Evolutionary conservation across 1,140 invertebrate species (phyloP).

Genomic region (Palaemon carinicauda): DNA sequence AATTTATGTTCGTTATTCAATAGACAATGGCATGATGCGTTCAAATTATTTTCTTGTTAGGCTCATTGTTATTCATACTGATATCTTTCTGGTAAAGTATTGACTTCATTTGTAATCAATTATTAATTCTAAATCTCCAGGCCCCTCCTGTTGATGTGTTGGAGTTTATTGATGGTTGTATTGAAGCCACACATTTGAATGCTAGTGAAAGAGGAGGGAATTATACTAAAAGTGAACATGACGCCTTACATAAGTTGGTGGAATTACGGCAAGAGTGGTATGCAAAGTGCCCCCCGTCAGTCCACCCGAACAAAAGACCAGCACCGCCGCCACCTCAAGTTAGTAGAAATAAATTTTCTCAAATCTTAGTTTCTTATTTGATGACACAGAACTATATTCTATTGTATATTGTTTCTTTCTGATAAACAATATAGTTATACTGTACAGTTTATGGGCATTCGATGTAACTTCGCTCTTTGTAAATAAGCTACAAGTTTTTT

Average conservation of each 20-base stretch:
- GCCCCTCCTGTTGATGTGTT: slow-evolving; percentile 31
- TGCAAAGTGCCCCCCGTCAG: slow-evolving; percentile 26
- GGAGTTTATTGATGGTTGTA: slow-evolving; percentile 48
- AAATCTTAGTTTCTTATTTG: too few species aligned
- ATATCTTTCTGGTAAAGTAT: too few species aligned
- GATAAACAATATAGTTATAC: too few species aligned
- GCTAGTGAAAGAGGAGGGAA: slow-evolving; percentile 47
- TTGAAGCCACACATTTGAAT: slow-evolving; percentile 46
- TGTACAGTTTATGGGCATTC: too few species aligned
- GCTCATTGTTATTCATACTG: too few species aligned
- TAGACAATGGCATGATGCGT: too few species aligned
- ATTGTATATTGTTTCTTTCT: too few species aligned
- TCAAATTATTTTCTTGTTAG: too few species aligned
- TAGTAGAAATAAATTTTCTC: neutral
- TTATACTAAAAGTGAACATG: slow-evolving; percentile 30
- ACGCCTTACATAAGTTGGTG: slow-evolving; percentile 39
- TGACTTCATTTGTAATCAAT: neutral
- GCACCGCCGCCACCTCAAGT: slow-evolving; percentile 44
- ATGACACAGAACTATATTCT: too few species aligned
- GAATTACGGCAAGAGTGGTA: slow-evolving; percentile 46
- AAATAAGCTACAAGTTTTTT: too few species aligned
- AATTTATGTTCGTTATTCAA: too few species aligned
- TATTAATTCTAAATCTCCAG: neutral
- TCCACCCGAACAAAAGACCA: slow-evolving; percentile 19
- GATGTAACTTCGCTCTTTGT: too few species aligned